Evolutionary conservation across 1,140 invertebrate species (phyloP), one percentile per base, ranked within the genome.

Genomic region (Cydia strobilella): DNA sequence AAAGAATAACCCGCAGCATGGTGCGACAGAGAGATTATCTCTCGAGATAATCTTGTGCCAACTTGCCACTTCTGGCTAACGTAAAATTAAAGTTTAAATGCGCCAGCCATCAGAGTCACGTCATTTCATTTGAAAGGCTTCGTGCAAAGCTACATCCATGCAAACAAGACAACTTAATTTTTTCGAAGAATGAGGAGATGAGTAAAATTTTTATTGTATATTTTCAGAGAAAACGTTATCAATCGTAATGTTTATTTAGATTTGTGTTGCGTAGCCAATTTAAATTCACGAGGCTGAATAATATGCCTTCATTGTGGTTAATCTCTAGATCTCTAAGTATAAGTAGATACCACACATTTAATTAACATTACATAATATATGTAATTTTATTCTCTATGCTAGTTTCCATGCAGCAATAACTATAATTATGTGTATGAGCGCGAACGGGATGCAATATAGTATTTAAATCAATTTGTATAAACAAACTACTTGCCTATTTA

Each of bases 141-240:
- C 54, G 54, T 59, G n/a, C 20, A 59, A 59, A 23, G 7, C 51
- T 23, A 59, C 7, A 18, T 5, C 18, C 23, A 59, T 59, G 54
- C 20, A 59, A 23, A 59, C 20, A 59, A 59, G n/a, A n/a, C 9
- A 23, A 23, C 18, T 23, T n/a, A 15, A 48, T 51, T n/a, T 15
- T 59, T 9, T 59, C 12, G 20, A 59, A 59, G 3, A 23, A 20
- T 59, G 54, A 12, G 20, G 54, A 59, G 15, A 59, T 18, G n/a
- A n/a, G n/a, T 18, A n/a, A 51, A 12, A 3, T 39, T 45, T 15
- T 45, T 45, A 12, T 1, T 45, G 42, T 45, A 45, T 45, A 13
- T 45, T 12, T 45, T 12, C 1, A 45, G 42, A 78, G 74, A 27
- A 54, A 75, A 71, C 59, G 66, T 76, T 76, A 71, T 79, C 75